Conservation (phyloP, 2,888 invertebrate genomes). For the Pseudococcus viburni region DNA sequence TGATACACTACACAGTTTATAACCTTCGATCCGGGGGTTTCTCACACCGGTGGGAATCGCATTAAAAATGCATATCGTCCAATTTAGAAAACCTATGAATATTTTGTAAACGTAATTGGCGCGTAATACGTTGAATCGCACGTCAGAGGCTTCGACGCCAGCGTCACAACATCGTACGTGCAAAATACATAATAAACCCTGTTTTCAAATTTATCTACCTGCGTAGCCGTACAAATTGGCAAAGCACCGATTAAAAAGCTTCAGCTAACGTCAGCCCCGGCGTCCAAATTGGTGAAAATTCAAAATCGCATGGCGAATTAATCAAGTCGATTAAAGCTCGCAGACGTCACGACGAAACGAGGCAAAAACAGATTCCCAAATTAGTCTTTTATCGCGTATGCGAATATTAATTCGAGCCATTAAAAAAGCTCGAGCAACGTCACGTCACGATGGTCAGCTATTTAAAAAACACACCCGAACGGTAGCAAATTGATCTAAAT, state of each 20-base stretch:
- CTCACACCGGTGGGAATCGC: not conserved
- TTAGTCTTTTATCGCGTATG: not conserved
- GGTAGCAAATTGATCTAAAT: not conserved
- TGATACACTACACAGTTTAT: not conserved
- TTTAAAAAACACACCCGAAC: too few relatives aligned
- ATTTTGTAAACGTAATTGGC: not conserved
- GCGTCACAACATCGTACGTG: not conserved
- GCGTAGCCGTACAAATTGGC: not conserved
- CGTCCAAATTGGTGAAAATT: too few relatives aligned
- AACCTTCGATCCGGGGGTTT: constrained; percentile 5
- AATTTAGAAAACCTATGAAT: not conserved
- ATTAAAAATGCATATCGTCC: not conserved
- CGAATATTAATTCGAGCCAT: not conserved
- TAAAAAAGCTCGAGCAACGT: not conserved
- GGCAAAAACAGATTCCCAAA: not conserved
- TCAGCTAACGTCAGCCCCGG: too few relatives aligned
- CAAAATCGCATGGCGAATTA: not conserved
- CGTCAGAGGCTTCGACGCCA: not conserved
- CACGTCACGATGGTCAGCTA: too few relatives aligned
- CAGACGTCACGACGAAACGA: not conserved
- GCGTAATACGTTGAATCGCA: not conserved
- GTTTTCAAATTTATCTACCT: not conserved
- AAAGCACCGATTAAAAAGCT: not conserved
- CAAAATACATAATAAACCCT: not conserved
- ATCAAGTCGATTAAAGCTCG: not conserved